phyloP scores from a whole-genome alignment of 2,113 vertebrate genomes.

The Elephantulus edwardii region DNA sequence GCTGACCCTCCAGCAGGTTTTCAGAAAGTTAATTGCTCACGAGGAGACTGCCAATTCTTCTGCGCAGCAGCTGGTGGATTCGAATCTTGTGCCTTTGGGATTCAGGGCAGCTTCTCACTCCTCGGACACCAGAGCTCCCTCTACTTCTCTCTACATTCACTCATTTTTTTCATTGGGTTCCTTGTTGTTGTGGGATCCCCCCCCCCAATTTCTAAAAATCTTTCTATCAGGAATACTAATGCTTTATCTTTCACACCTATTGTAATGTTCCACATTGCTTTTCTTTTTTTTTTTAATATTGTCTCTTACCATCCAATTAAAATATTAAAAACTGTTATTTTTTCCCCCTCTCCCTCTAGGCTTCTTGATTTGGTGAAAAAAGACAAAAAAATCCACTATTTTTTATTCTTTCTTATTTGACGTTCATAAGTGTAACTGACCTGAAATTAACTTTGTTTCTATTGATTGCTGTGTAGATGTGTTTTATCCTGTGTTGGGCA shows the following conservation, averaged over 20 bases:
- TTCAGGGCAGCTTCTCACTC: too few relatives aligned
- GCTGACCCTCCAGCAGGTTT: too few relatives aligned
- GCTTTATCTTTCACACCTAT: background rate
- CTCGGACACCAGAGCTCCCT: too few relatives aligned
- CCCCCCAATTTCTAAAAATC: too few relatives aligned
- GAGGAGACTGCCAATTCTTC: too few relatives aligned
- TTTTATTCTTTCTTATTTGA: constrained; percentile 42
- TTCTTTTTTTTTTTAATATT: background rate
- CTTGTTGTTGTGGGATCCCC: too few relatives aligned
- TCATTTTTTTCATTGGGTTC: too few relatives aligned
- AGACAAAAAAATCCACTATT: background rate
- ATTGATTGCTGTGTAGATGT: background rate
- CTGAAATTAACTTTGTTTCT: background rate
- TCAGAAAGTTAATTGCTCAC: too few relatives aligned
- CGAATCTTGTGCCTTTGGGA: too few relatives aligned
- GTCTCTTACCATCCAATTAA: background rate
- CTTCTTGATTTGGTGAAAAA: background rate
- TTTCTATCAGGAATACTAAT: background rate
- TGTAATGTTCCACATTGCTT: too few relatives aligned
- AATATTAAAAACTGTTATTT: background rate
- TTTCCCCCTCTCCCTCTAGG: background rate
- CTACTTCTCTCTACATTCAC: too few relatives aligned
- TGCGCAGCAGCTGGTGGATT: too few relatives aligned
- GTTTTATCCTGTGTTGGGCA: background rate
- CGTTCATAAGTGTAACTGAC: background rate